Conservation (phyloP, 2,113 vertebrate genomes). For the Sterrhoptilus dennistouni region DNA sequence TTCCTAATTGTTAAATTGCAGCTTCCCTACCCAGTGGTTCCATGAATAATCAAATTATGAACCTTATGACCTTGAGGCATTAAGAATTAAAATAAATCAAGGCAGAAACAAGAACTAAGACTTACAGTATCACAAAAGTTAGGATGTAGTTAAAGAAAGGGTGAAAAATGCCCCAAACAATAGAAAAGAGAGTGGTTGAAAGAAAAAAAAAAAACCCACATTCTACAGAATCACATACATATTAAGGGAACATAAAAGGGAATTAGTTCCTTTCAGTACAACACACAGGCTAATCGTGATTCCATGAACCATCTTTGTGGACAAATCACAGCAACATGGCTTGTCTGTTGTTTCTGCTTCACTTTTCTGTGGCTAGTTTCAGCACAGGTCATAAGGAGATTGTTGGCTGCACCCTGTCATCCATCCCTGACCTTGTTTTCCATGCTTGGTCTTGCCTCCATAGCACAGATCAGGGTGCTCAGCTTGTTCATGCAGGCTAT, state of each 20-base stretch:
- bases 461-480: neutral
- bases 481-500: neutral
- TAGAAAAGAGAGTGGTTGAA: accelerated
- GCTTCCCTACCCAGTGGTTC: neutral
- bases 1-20: neutral
- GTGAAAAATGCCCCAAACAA: neutral
- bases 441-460: neutral
- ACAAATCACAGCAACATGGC: neutral
- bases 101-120: neutral
- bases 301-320: neutral
- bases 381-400: neutral
- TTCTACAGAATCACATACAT: neutral
- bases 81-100: neutral
- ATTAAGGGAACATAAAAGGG: neutral
- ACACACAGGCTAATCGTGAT: neutral
- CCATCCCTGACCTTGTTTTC: neutral
- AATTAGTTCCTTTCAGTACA: neutral
- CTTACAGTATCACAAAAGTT: neutral
- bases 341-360: neutral
- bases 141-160: neutral
- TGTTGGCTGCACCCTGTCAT: neutral
- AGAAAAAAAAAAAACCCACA: neutral
- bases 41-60: neutral
- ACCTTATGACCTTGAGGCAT: neutral
- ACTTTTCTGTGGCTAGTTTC: neutral